These are phyloP conservation scores for Fabriciana adippe DNA, from an alignment of 2,888 invertebrate genomes.

Conservation along the genomic window DNA sequence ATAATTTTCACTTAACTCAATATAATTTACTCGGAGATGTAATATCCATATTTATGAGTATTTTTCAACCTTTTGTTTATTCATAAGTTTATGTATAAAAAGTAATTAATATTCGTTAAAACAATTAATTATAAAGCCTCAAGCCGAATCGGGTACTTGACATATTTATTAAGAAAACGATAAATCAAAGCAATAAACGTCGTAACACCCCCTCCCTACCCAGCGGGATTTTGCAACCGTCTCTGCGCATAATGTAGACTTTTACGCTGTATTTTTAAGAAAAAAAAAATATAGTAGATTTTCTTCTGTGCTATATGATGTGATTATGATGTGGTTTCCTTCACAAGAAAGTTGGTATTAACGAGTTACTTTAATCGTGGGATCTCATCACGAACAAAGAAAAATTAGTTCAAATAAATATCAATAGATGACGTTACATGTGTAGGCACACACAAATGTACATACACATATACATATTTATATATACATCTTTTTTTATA, in stretches of 20 bases:
- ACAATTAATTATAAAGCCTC: slow-evolving; percentile 62
- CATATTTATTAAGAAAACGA: slow-evolving; percentile 77
- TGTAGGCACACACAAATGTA: too few relatives aligned
- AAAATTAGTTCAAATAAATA: too few relatives aligned
- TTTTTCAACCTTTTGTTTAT: slow-evolving; percentile 37
- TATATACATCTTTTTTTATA: too few relatives aligned
- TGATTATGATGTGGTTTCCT: too few relatives aligned
- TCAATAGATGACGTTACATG: too few relatives aligned
- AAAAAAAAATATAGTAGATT: too few relatives aligned
- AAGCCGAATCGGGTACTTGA: slow-evolving; percentile 57
- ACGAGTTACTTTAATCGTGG: too few relatives aligned
- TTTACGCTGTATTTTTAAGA: not conserved
- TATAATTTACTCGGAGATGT: slow-evolving; percentile 9
- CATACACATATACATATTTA: too few relatives aligned
- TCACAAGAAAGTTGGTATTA: too few relatives aligned
- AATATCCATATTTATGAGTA: slow-evolving; percentile 31
- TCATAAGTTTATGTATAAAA: slow-evolving; percentile 36
- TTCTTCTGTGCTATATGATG: too few relatives aligned
- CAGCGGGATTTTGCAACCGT: slow-evolving; percentile 56
- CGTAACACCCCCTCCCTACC: slow-evolving; percentile 42
- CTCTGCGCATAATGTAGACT: not conserved
- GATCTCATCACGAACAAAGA: too few relatives aligned
- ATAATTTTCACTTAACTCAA: slow-evolving; percentile 7
- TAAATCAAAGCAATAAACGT: slow-evolving; percentile 68
- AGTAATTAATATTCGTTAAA: slow-evolving; percentile 55